phyloP scores from a whole-genome alignment of 1,140 invertebrate species.

The Drusus annulatus region DNA sequence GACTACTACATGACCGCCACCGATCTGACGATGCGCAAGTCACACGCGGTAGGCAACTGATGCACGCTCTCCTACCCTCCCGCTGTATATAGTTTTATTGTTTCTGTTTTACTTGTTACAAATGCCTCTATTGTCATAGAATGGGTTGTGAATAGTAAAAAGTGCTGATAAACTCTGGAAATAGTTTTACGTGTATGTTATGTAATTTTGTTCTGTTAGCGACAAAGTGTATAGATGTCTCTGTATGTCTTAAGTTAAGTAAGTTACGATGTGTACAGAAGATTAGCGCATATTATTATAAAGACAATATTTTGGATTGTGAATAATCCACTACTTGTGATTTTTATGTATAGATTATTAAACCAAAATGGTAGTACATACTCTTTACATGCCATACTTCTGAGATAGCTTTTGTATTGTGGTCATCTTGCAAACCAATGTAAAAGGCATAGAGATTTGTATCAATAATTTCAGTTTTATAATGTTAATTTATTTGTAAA shows the following conservation, averaged over 20 bases:
- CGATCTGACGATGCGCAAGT: slow-evolving; percentile 55
- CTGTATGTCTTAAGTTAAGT: slow-evolving; percentile 19
- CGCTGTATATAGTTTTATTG: slow-evolving; percentile 45
- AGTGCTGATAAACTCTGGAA: slow-evolving; percentile 52
- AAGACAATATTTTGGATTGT: slow-evolving; percentile 49
- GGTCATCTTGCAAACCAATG: neutral
- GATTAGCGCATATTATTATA: slow-evolving; percentile 35
- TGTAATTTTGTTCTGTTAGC: slow-evolving; percentile 26
- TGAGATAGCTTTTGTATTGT: slow-evolving; percentile 7
- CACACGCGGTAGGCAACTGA: slow-evolving; percentile 54
- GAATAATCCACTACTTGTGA: slow-evolving; percentile 43
- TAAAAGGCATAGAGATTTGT: no score
- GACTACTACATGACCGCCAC: slow-evolving; percentile 55
- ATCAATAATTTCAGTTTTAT: no score
- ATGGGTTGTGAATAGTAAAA: slow-evolving; percentile 59
- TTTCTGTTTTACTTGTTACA: slow-evolving; percentile 53
- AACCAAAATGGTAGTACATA: slow-evolving; percentile 27
- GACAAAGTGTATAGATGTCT: slow-evolving; percentile 29
- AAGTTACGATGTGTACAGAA: slow-evolving; percentile 38
- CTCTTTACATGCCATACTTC: slow-evolving; percentile 29
- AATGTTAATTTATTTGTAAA: no score
- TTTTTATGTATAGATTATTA: slow-evolving; percentile 36
- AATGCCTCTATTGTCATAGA: slow-evolving; percentile 57
- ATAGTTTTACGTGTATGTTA: slow-evolving; percentile 4
- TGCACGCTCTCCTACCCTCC: slow-evolving; percentile 37